Evolutionary conservation across 2,113 vertebrate species (phyloP).

Genomic region (Oreocharis arfaki): DNA sequence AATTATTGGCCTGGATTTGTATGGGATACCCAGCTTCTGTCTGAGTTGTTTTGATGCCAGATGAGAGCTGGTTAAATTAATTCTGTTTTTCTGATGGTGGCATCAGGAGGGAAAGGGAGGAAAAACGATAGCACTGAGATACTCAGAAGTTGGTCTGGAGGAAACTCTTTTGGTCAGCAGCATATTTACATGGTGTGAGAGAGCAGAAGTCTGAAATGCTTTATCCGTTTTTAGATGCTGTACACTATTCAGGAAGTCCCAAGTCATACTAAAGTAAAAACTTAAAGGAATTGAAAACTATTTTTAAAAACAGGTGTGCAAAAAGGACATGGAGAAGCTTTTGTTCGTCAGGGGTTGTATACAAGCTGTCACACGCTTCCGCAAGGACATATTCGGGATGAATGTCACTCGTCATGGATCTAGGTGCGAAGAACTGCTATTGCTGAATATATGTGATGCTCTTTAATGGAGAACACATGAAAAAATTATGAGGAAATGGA

Average conservation of each 20-base stretch:
- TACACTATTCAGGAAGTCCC: neutral
- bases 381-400: neutral
- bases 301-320: neutral
- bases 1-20: neutral
- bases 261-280: neutral
- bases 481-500: neutral
- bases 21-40: neutral
- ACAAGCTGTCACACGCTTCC: neutral
- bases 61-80: neutral
- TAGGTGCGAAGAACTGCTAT: neutral
- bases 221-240: fast-evolving
- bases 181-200: neutral
- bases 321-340: neutral
- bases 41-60: neutral
- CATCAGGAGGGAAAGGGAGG: neutral
- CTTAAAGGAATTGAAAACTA: neutral
- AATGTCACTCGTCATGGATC: neutral
- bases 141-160: neutral
- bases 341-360: neutral
- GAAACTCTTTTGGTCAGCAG: neutral
- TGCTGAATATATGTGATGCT: neutral
- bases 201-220: neutral
- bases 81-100: neutral
- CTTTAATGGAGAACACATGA: neutral
- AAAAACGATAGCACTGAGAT: neutral